phyloP scores from a whole-genome alignment of 2,113 vertebrate species.

The Daboia siamensis region DNA sequence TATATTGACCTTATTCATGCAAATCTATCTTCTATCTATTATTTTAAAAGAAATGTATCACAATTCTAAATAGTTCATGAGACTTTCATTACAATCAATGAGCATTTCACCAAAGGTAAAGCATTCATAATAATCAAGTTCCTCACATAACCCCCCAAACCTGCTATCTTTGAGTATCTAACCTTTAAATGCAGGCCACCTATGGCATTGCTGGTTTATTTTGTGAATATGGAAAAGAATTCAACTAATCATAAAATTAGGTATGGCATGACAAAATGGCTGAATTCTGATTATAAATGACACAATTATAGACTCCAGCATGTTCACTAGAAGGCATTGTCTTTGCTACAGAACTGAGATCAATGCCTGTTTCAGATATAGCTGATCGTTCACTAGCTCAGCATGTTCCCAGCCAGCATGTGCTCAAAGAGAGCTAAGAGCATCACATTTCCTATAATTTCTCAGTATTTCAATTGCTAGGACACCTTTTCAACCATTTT shows the following conservation, averaged over 20 bases:
- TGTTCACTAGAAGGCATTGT: not conserved
- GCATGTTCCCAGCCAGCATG: not conserved
- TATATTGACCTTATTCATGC: not conserved
- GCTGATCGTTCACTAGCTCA: not conserved
- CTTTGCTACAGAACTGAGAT: not conserved
- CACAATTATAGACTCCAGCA: not conserved
- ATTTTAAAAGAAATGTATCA: not conserved
- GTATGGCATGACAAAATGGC: not conserved
- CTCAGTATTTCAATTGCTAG: not conserved
- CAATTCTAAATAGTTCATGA: not conserved
- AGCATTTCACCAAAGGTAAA: not conserved
- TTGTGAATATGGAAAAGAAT: not conserved
- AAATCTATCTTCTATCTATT: not conserved
- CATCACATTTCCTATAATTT: not conserved
- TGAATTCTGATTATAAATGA: not conserved
- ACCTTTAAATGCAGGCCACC: not conserved
- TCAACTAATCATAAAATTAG: not conserved
- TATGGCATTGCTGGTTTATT: not conserved
- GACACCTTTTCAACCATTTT: not conserved
- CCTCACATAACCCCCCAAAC: not conserved
- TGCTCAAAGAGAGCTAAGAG: not conserved
- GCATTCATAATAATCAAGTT: not conserved
- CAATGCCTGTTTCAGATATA: not conserved
- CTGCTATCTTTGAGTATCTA: not conserved
- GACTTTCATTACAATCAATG: not conserved